Base-by-base conservation (phyloP, 2,113 vertebrate species). In the Phodopus roborovskii region DNA sequence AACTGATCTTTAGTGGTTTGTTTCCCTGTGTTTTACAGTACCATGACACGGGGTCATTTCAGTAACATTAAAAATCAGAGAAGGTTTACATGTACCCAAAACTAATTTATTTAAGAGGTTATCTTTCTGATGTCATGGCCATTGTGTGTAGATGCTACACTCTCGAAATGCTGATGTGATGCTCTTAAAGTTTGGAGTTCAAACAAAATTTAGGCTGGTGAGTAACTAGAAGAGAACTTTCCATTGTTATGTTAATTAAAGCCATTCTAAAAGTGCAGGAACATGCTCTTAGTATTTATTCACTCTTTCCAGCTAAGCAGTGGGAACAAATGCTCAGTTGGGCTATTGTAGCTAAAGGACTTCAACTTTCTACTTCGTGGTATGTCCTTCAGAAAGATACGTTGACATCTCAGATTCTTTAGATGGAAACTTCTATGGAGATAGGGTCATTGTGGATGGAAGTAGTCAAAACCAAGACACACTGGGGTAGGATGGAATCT, bases 181-280 rank as follows among this genome's bases (percentile, higher is more conserved):
- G 84, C 62, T 92, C 73, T 94, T 88, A 42, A 94, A 68, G 50
- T 91, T n/a, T 94, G 74, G 79, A 88, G 90, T 79, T 88, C 74
- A 77, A 97, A 92, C 15, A 94, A 75, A 95, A 33, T 15, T 3
- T 90, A 89, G 62, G 64, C 36, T 96, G 90, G 79, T 94, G 91
- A 96, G 77, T 79, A 92, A 74, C 91, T 92, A 94, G 93, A 95
- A 70, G 83, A 70, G 7, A 33, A 86, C 50, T 97, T 96, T 90
- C 84, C 77, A 58, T 85, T 93, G 58, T n/a, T 93, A 58, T 91
- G 71, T 56, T 97, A 96, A 95, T 33, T 24, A 97, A 78, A 97
- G 45, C 75, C 83, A 84, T n/a, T 73, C 96, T 91, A 90, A 36
- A 78, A 42, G 0, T 82, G 22, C 20, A 82, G 92, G 84, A 74